These are phyloP conservation scores for Arrhopalites spinosus DNA, from an alignment of 2,888 invertebrate genomes.

Conservation along the genomic window DNA sequence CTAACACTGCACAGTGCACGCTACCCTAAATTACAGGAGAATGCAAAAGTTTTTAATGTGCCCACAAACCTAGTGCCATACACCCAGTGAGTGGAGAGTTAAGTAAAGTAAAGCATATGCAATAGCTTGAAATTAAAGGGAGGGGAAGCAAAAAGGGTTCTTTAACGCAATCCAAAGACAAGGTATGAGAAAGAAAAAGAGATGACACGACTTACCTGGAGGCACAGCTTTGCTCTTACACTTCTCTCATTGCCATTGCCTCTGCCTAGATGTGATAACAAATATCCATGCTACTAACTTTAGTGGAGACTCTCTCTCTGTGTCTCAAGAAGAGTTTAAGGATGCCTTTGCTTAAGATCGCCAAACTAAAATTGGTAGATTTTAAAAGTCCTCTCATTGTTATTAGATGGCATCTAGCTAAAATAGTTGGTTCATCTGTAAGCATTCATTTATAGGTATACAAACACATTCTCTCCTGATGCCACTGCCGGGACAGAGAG, in stretches of 20 bases:
- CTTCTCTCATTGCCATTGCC: neutral
- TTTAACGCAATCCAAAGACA: slow-evolving; percentile 12
- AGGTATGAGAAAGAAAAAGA: slow-evolving; percentile 5
- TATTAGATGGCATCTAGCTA: no score
- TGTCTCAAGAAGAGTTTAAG: neutral
- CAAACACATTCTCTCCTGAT: no score
- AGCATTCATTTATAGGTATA: no score
- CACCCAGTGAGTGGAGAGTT: neutral
- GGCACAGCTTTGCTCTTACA: neutral
- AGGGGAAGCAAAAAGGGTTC: slow-evolving; percentile 13
- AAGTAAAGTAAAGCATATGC: neutral
- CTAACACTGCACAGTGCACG: no score
- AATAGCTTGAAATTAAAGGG: neutral
- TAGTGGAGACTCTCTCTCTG: neutral
- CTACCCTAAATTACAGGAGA: slow-evolving; percentile 19
- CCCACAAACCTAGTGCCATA: slow-evolving; percentile 7
- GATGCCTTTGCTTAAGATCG: no score
- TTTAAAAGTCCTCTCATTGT: no score
- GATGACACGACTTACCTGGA: slow-evolving; percentile 30
- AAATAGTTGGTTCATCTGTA: no score
- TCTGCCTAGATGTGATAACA: neutral
- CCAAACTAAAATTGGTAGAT: no score
- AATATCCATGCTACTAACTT: neutral
- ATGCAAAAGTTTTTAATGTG: slow-evolving; percentile 23
- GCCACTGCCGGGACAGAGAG: neutral